Evolutionary conservation across 2,113 vertebrate genomes (phyloP), one percentile per base, ranked within the genome.

Genomic region (Nymphicus hollandicus): DNA sequence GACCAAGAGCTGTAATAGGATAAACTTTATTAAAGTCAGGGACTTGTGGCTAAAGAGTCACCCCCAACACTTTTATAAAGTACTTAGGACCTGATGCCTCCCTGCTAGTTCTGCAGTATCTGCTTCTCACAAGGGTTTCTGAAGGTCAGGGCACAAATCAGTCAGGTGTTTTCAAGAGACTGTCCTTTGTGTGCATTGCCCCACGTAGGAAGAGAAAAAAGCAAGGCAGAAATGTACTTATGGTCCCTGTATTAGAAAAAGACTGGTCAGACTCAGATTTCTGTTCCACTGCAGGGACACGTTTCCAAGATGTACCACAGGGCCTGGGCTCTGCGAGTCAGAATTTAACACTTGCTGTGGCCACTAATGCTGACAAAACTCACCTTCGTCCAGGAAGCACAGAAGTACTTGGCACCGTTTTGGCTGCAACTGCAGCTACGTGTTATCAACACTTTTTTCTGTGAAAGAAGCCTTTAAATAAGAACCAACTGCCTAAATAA

Each of bases 401-500:
- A 35, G 35, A 50, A 72, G 22, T 20, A 49, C 46, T 86, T 10
- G 5, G 49, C 9, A 11, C 23, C 35, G 46, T 6, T 90, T 61
- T 31, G 37, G 47, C 49, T 88, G 70, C 66, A 77, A 7, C 18
- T 28, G 31, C 20, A 13, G 39, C 41, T 83, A 14, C 2, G 0
- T 7, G 33, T 20, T 43, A 49, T n/a, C 37, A 66, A 1, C 25
- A 16, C 3, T 19, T 41, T 63, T 35, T 89, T 25, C 52, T 31
- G 6, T 56, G 61, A 65, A 72, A 74, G 17, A 27, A n/a, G 28
- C 44, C 44, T 87, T 87, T 80, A 91, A 72, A 33, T 43, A 79
- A 85, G 58, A 90, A 39, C 27, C 55, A 50, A 77, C 37, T 79
- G 66, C 78, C 79, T 89, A 80, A 81, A 81, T 72, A 89, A 72